These are phyloP conservation scores for Dipodomys merriami DNA, from an alignment of 2,113 vertebrate species.

Conservation along the genomic window DNA sequence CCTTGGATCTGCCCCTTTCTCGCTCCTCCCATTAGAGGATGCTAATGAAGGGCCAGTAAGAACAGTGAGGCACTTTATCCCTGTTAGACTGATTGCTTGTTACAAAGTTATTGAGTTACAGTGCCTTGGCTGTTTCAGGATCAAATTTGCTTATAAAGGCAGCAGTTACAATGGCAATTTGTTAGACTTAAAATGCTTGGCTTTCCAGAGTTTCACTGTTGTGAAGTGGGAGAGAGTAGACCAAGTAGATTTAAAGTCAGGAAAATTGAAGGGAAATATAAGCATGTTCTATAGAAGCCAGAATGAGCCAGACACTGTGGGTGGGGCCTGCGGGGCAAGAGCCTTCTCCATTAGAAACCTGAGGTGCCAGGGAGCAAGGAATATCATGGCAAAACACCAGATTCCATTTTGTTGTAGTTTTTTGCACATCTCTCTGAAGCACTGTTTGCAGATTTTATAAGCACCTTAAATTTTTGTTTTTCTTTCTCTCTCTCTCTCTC, in stretches of 20 bases:
- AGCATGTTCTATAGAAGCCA: background rate
- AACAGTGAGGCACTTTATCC: slow-evolving; percentile 28
- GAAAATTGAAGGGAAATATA: background rate
- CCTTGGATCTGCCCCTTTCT: background rate
- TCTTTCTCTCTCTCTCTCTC: background rate
- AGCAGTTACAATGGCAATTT: slow-evolving; percentile 62
- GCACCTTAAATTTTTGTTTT: background rate
- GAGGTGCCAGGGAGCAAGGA: background rate
- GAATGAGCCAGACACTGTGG: background rate
- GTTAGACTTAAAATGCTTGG: slow-evolving; percentile 66
- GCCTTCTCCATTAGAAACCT: background rate
- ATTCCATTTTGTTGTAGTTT: background rate
- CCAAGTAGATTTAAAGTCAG: slow-evolving; percentile 36
- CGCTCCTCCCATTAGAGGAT: background rate
- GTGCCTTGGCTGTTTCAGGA: slow-evolving; percentile 45
- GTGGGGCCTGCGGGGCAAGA: background rate
- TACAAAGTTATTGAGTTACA: slow-evolving; percentile 44
- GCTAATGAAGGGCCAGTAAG: slow-evolving; percentile 10
- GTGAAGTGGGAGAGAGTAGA: slow-evolving; percentile 16
- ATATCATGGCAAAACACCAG: background rate
- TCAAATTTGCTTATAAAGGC: slow-evolving; percentile 74
- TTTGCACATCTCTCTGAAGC: background rate
- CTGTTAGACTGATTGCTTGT: slow-evolving; percentile 60
- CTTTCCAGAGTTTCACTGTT: slow-evolving; percentile 27
- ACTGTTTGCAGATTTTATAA: background rate